Evolutionary conservation across 2,797 vertebrate genomes (phyloP).

Genomic region (Halcyon smyrnensis): DNA sequence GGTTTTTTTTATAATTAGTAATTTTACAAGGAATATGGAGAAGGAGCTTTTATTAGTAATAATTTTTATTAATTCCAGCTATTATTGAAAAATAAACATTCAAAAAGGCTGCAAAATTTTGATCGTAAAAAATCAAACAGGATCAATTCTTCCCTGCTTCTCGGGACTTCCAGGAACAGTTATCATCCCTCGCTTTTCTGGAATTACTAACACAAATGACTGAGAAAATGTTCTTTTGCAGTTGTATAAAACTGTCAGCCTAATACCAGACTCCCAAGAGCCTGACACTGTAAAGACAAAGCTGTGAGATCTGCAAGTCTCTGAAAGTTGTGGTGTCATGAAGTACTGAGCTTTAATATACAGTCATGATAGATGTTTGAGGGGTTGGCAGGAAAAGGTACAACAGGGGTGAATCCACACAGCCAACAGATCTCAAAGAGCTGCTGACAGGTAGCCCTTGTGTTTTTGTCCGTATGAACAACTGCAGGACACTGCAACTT

Average conservation of each 20-base stretch:
- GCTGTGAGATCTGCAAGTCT: neutral
- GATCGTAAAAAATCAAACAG: neutral
- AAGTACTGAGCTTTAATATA: neutral
- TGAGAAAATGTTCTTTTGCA: neutral
- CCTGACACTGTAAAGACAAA: neutral
- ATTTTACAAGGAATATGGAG: neutral
- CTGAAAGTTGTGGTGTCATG: neutral
- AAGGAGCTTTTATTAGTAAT: neutral
- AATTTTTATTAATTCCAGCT: neutral
- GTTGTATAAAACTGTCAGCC: neutral
- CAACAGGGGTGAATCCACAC: fast-evolving
- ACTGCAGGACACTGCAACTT: neutral
- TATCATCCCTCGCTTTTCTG: neutral
- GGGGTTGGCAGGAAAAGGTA: neutral
- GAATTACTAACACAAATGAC: neutral
- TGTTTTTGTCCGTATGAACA: neutral
- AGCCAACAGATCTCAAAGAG: neutral
- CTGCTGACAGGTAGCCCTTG: neutral
- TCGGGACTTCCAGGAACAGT: neutral
- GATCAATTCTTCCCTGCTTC: neutral
- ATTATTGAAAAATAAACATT: neutral
- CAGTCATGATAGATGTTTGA: neutral
- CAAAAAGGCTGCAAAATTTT: neutral
- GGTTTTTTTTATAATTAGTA: neutral
- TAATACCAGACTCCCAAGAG: neutral